Evolutionary conservation across 2,888 invertebrate species (phyloP).

Genomic region (Nineta flava): DNA sequence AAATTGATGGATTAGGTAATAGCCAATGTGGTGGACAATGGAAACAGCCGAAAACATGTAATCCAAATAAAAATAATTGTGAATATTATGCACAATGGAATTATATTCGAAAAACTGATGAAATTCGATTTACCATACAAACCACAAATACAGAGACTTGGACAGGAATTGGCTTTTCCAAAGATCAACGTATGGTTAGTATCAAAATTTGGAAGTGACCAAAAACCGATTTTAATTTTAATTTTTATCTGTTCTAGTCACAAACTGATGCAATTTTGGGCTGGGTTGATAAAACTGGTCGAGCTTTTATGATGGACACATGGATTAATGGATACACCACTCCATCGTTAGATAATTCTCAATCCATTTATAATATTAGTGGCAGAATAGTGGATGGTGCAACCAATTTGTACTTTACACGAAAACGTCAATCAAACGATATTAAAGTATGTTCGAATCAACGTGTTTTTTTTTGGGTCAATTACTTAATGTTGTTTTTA

Average conservation of each 20-base stretch:
- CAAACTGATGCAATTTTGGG: constrained; percentile 80
- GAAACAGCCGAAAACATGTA: constrained; percentile 57
- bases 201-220: not conserved
- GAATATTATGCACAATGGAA: constrained; percentile 73
- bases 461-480: constrained; percentile 1
- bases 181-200: constrained; percentile 66
- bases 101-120: constrained; percentile 51
- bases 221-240: not conserved
- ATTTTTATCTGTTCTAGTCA: constrained; percentile 32
- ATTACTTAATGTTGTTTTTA: not conserved
- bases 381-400: constrained; percentile 60
- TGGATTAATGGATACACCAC: constrained; percentile 61
- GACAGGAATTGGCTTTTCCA: constrained; percentile 84
- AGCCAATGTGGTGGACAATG: constrained; percentile 61
- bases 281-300: constrained; percentile 67
- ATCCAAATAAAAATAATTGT: constrained; percentile 45
- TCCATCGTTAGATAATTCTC: constrained; percentile 55
- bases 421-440: constrained; percentile 63
- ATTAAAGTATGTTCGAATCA: constrained; percentile 19
- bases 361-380: constrained; percentile 53
- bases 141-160: constrained; percentile 64
- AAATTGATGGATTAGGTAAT: constrained; percentile 26
- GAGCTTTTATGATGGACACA: constrained; percentile 77
- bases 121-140: constrained; percentile 62
- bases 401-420: constrained; percentile 60